Evolutionary conservation across 23 tunicate species (phyloP), one percentile per base, ranked within the genome.

Genomic region (Ascidia mentula): DNA sequence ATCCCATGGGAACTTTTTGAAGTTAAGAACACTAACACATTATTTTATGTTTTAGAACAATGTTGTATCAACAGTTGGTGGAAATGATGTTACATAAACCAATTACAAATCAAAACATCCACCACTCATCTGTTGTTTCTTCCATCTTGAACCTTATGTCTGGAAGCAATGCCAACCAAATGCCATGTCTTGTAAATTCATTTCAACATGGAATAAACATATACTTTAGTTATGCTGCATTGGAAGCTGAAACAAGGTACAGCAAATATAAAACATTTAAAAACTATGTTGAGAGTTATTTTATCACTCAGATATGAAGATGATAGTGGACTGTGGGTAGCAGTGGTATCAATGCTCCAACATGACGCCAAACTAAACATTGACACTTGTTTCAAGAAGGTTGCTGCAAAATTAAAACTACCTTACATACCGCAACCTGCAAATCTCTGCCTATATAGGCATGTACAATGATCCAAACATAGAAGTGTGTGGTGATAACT

Each of bases 271-370:
- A 18, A 18, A 18, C 20, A 18, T 46, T 46, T 46, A 46, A 18
- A 18, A 18, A 46, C 20, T 17, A 46, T 20, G 20, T 46, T 46
- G n/a, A n/a, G n/a, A n/a, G n/a, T n/a, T n/a, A n/a, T n/a, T n/a
- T n/a, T 45, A 17, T 2, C 2, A 36, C 38, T 1, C 32, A 89
- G 95, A 32, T 93, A 83, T 61, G 98, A 93, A 60, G 92, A 93
- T 74, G 98, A 93, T 73, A 38, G 84, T 33, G 80, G 88, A 32
- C 39, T 93, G 24, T 93, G 98, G 98, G 6, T 78, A 33, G 79
- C 89, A 18, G 40, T 93, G 38, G 34, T 93, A 36, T 28, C 87
- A 26, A 42, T 69, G 26, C 34, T 93, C 18, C 88, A 81, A 36
- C 2, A 79, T 18, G 86, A 84, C 36, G 73, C 69, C 8, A 88